Percentiles rank a stretch among this genome's conserved stretches.
phyloP scores from a whole-genome alignment of 1,140 invertebrate species.

The Aricia agestis region DNA sequence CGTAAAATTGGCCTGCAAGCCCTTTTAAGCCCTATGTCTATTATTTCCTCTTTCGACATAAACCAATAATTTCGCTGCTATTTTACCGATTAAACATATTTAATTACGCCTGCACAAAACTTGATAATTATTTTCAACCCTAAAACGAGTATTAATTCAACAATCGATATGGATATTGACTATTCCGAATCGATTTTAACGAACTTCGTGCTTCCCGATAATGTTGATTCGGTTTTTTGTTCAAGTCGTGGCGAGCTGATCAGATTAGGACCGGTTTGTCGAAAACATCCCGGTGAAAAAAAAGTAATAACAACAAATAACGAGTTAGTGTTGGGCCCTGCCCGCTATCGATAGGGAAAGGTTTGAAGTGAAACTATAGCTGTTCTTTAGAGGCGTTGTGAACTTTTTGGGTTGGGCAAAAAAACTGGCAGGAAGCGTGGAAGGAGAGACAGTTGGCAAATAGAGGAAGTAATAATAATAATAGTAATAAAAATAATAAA shows the following conservation, averaged over 20 bases:
- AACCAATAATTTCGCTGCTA: too few species aligned
- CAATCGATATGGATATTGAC: not conserved
- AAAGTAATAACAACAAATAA: slow-evolving; percentile 74
- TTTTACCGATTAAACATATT: too few species aligned
- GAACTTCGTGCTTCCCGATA: slow-evolving; percentile 26
- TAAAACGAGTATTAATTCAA: slow-evolving; percentile 13
- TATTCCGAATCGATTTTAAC: slow-evolving; percentile 1
- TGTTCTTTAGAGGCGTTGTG: too few species aligned
- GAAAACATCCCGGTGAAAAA: slow-evolving; percentile 60
- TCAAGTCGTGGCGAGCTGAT: slow-evolving; percentile 58
- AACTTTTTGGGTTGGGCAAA: too few species aligned
- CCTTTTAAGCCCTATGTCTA: too few species aligned
- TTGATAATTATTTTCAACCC: not conserved
- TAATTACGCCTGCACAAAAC: too few species aligned
- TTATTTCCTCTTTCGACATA: too few species aligned
- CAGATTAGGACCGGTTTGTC: slow-evolving; percentile 69
- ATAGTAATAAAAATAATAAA: too few species aligned
- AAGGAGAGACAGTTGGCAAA: too few species aligned
- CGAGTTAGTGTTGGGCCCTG: slow-evolving; percentile 41
- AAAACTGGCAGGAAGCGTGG: too few species aligned
- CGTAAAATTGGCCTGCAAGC: too few species aligned
- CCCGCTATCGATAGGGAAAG: slow-evolving; percentile 33
- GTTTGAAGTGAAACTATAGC: not conserved
- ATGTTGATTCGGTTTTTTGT: slow-evolving; percentile 27
- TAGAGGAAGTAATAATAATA: too few species aligned